Evolutionary conservation across 2,888 invertebrate genomes (phyloP).

Genomic region (Rhodophaea formosa): DNA sequence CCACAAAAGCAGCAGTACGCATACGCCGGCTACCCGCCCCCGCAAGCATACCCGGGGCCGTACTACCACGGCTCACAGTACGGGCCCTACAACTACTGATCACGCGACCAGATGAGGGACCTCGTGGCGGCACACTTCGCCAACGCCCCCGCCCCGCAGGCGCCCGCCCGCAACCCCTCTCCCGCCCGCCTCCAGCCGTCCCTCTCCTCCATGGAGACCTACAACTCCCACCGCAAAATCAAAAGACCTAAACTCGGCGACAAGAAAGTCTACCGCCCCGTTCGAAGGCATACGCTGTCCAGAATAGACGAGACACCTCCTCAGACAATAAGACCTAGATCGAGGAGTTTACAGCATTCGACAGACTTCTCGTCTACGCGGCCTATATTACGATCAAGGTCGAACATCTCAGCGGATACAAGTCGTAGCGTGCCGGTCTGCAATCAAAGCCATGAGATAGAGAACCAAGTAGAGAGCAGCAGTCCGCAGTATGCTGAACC

Average conservation of each 20-base stretch:
- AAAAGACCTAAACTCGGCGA: conserved; percentile 61
- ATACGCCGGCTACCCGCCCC: conserved; percentile 93
- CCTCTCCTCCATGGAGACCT: conserved; percentile 55
- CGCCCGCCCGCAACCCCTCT: conserved; percentile 67
- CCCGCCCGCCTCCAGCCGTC: conserved; percentile 37
- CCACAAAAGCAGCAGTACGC: conserved; percentile 97
- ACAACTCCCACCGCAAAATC: conserved; percentile 69
- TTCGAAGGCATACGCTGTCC: conserved; percentile 61
- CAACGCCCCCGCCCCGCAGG: conserved; percentile 73
- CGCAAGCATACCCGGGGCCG: conserved; percentile 91
- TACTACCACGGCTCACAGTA: conserved; percentile 96
- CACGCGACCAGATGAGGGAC: conserved; percentile 79
- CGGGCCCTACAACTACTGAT: conserved; percentile 95
- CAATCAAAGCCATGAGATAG: conserved; percentile 63
- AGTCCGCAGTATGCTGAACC: conserved; percentile 74
- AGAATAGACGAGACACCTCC: conserved; percentile 70
- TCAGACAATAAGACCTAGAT: conserved; percentile 41
- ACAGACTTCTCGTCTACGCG: conserved; percentile 65
- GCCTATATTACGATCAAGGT: conserved; percentile 60
- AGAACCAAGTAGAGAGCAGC: conserved; percentile 49
- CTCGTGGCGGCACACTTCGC: conserved; percentile 69
- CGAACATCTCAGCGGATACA: conserved; percentile 72
- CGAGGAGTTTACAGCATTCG: conserved; percentile 62
- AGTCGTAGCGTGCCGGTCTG: conserved; percentile 72
- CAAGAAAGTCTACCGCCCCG: conserved; percentile 64